Percentiles rank a stretch among this genome's conserved stretches.
phyloP scores from a whole-genome alignment of 1,140 invertebrate genomes.

The Matsumurasca onukii region DNA sequence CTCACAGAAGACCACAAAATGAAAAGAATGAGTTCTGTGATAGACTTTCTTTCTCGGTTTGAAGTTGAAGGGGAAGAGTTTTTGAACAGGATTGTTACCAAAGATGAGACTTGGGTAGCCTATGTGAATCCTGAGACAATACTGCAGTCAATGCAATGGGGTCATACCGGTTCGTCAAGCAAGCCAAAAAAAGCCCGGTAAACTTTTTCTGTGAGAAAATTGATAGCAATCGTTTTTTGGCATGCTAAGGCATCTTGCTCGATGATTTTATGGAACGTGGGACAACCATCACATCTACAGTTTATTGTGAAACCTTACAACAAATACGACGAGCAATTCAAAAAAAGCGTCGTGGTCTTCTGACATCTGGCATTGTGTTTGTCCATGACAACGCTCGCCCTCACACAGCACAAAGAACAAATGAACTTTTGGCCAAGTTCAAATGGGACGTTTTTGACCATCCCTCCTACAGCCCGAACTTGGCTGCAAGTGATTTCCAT shows the following conservation, averaged over 20 bases:
- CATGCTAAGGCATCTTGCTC: slow-evolving; percentile 29
- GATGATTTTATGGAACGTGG: slow-evolving; percentile 33
- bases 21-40: slow-evolving; percentile 15
- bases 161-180: slow-evolving; percentile 13
- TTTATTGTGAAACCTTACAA: slow-evolving; percentile 29
- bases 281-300: slow-evolving; percentile 30
- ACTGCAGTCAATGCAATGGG: slow-evolving; percentile 32
- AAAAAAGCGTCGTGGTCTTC: slow-evolving; percentile 34
- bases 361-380: slow-evolving; percentile 25
- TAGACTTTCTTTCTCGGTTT: slow-evolving; percentile 30
- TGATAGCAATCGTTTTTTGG: slow-evolving; percentile 31
- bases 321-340: slow-evolving; percentile 35
- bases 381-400: slow-evolving; percentile 29
- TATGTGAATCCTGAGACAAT: slow-evolving; percentile 38
- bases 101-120: too few species aligned
- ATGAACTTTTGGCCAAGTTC: too few species aligned
- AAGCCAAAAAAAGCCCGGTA: slow-evolving; percentile 29
- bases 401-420: slow-evolving; percentile 38
- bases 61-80: slow-evolving; percentile 32
- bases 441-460: slow-evolving; percentile 30
- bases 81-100: slow-evolving; percentile 37
- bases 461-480: too few species aligned
- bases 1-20: slow-evolving; percentile 38
- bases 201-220: slow-evolving; percentile 29
- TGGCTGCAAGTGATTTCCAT: too few species aligned